Conservation (phyloP, 1,140 invertebrate species). For the Varroa destructor region DNA sequence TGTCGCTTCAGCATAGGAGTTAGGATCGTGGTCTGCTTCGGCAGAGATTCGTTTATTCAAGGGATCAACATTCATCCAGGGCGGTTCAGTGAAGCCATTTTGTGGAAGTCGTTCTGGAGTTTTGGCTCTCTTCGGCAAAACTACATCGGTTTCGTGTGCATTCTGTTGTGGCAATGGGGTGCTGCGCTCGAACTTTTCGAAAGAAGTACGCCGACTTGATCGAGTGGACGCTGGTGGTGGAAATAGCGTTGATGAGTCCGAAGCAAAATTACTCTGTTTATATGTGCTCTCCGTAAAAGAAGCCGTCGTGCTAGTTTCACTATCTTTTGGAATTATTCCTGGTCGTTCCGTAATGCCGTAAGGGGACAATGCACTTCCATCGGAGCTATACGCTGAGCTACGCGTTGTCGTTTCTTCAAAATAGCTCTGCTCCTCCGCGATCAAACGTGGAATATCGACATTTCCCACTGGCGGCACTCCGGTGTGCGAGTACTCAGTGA, state of each 20-base stretch:
- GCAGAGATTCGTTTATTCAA: neutral
- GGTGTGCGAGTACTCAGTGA: neutral
- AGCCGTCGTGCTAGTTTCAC: neutral
- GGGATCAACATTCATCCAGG: neutral
- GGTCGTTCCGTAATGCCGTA: too few relatives aligned
- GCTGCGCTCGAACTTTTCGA: neutral
- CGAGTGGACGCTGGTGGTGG: neutral
- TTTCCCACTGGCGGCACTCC: constrained; percentile 2
- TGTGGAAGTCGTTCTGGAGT: neutral
- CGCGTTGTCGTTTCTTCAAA: neutral
- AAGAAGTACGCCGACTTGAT: neutral
- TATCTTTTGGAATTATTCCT: too few relatives aligned
- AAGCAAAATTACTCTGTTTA: neutral
- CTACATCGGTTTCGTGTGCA: neutral
- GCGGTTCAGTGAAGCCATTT: neutral
- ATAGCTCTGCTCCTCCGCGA: neutral
- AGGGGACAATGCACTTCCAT: neutral
- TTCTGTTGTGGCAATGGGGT: neutral
- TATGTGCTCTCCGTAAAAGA: neutral
- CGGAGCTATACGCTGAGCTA: neutral
- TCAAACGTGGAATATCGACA: constrained; percentile 4
- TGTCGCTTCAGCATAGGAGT: too few relatives aligned
- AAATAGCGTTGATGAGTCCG: neutral
- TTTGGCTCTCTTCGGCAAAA: neutral
- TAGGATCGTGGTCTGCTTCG: neutral